Base-by-base conservation (phyloP, 2,888 invertebrate genomes). In the Nebria salina region DNA sequence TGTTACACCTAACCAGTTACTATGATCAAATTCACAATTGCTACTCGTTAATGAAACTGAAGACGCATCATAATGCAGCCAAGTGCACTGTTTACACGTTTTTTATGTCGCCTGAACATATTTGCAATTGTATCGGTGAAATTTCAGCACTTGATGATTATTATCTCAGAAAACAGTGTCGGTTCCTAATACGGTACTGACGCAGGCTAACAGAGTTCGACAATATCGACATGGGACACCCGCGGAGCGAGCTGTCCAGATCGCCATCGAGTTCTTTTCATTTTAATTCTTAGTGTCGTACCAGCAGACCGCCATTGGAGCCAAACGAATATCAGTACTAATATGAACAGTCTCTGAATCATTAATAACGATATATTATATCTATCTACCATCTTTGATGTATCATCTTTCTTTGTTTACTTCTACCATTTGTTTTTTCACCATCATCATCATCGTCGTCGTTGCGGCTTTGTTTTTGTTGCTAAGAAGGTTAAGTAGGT, bases 241-340 rank as follows among this genome's bases (percentile, higher is more conserved):
- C 54, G 54, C 54, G 13, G 54, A 11, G 54, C 54, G 13, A 54
- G 54, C 54, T 54, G 54, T 54, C 54, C 13, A 13, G 13, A 54
- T n/a, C 25, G 26, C 34, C 34, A 70, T 70, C 34, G 70, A 25
- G 11, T 70, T 70, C 70, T n/a, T 73, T 78, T 78, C 73, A 54
- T 78, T 78, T 72, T 78, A 78, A 78, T 78, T 73, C 78, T 13
- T 42, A 41, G 65, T 78, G 78, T 72, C 78, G 54, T 72, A 64
- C 41, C 72, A 34, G 15, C 76, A 68, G 54, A 75, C 25, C 66
- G 66, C 66, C 66, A 66, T 66, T 66, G 15, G 41, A 73, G 43
- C 64, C 73, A 72, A 78, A 70, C 78, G 78, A 78, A 72, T 78
- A 78, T 78, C 66, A 54, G 72, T 78, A 78, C 78, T 78, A 78